Conservation (phyloP, 2,113 vertebrate genomes). For the Laticauda laticaudata region DNA sequence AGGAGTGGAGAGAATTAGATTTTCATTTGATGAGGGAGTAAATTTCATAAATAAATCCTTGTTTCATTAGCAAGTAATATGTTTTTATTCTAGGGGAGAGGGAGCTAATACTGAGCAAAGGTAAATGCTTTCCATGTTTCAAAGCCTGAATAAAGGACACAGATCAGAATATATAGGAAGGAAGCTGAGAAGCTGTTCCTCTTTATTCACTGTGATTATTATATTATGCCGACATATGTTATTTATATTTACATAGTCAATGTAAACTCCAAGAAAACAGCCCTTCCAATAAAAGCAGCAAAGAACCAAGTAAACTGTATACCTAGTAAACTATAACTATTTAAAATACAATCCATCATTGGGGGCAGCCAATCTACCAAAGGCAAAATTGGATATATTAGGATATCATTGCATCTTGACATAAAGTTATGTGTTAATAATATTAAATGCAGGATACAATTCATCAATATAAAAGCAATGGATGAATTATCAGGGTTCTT, state of each 20-base stretch:
- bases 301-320: constrained; percentile 4
- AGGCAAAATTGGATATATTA: neutral
- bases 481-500: neutral
- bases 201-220: neutral
- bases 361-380: neutral
- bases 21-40: neutral
- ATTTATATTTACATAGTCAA: neutral
- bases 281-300: neutral
- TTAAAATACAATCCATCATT: neutral
- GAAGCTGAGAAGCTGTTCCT: neutral
- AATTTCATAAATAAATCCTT: neutral
- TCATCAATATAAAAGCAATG: neutral
- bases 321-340: neutral
- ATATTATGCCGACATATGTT: neutral
- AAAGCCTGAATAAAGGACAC: neutral
- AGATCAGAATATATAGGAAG: neutral
- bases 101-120: neutral
- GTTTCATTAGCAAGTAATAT: constrained; percentile 7
- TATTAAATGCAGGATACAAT: neutral
- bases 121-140: neutral
- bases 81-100: neutral
- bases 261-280: neutral
- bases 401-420: neutral
- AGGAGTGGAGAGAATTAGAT: neutral
- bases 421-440: neutral